Evolutionary conservation across 1,140 invertebrate species (phyloP).

Genomic region (Drosophila guanche): DNA sequence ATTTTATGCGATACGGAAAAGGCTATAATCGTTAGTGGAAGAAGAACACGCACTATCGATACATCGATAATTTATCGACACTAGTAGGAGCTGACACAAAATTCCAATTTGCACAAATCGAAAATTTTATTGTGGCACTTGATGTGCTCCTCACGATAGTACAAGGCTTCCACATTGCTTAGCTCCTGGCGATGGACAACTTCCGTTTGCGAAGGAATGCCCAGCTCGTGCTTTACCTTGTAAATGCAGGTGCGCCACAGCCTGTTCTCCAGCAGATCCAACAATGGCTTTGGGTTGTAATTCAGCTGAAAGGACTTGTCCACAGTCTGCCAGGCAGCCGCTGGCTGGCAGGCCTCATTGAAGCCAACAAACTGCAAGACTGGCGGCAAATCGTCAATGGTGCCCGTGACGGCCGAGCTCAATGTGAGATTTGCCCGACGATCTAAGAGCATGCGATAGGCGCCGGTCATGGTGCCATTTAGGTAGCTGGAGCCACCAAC

Average conservation of each 20-base stretch:
- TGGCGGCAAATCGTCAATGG: conserved; percentile 87
- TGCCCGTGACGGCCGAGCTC: conserved; percentile 86
- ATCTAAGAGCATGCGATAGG: conserved; percentile 51
- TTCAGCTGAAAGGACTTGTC: too few relatives aligned
- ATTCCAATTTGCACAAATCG: too few relatives aligned
- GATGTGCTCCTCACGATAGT: conserved; percentile 84
- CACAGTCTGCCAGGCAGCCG: conserved; percentile 85
- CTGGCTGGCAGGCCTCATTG: conserved; percentile 36
- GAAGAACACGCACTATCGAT: too few relatives aligned
- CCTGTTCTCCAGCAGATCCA: conserved; percentile 86
- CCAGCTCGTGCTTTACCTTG: conserved; percentile 86
- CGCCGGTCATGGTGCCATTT: conserved; percentile 65
- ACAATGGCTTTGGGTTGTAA: too few relatives aligned
- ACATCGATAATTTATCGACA: too few relatives aligned
- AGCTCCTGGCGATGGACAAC: conserved; percentile 84
- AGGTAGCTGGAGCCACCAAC: conserved; percentile 42
- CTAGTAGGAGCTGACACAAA: too few relatives aligned
- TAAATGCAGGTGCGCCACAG: conserved; percentile 88
- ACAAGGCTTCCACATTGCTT: conserved; percentile 85
- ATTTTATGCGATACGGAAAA: too few relatives aligned
- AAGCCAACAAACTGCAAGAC: conserved; percentile 88
- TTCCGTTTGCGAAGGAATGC: conserved; percentile 84
- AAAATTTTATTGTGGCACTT: conserved; percentile 67
- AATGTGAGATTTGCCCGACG: conserved; percentile 50
- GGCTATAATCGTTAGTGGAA: too few relatives aligned